Evolutionary conservation across 2,113 vertebrate species (phyloP), one percentile per base, ranked within the genome.

Genomic region (Taxidea taxus): DNA sequence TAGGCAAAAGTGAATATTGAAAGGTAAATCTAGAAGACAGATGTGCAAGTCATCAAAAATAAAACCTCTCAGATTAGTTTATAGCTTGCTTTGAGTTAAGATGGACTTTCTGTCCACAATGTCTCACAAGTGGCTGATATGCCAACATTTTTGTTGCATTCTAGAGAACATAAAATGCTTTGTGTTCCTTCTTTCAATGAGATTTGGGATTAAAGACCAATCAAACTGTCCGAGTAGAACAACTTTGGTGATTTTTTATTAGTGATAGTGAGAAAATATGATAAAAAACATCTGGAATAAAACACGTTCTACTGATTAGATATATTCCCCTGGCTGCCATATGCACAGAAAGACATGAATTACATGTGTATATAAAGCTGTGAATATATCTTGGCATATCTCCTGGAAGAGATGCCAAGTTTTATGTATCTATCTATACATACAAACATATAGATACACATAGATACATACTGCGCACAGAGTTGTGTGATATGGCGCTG

Each of bases 321-420:
- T 98, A 90, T 93, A 97, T 98, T 98, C 98, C 97, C 97, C 92
- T 62, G 97, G 86, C 68, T 97, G 93, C 96, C 98, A 0, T 0
- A 90, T 98, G 96, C 97, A 96, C 15, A 97, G 58, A 96, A 92
- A 97, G 94, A 97, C 97, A 98, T 94, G 97, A 96, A 86, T 97
- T 98, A 98, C 96, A 97, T 98, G 96, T 97, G 97, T 98, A 98
- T 97, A 97, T 94, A 98, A 98, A 98, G 92, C 98, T 98, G 97
- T 98, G 97, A 97, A 96, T 98, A 88, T 95, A 97, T 97, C 95
- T 97, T 98, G 97, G 97, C 97, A 96, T 97, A 54, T 97, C 94
- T 98, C 97, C 98, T 98, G 66, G 92, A 97, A 97, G 92, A 92
- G 84, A 97, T 95, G 97, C 97, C 97, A 98, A 97, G 92, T 95